Evolutionary conservation across 2,797 vertebrate genomes (phyloP).

Genomic region (Setipinna tenuifilis): DNA sequence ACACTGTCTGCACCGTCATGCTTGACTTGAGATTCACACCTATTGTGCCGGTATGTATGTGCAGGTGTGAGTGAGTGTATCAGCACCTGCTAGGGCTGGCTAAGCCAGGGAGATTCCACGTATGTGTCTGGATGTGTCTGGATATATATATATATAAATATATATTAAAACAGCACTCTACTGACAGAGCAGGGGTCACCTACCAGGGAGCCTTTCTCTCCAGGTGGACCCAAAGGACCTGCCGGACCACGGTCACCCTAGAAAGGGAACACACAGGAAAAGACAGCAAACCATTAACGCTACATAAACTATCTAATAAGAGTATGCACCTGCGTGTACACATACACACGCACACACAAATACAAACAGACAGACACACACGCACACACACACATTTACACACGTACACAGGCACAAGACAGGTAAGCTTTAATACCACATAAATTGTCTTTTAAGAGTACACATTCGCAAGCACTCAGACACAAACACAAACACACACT

Average conservation of each 20-base stretch:
- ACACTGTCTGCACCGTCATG: background rate
- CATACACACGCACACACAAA: no score
- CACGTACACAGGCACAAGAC: no score
- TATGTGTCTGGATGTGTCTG: background rate
- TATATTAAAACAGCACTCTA: background rate
- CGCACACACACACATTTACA: no score
- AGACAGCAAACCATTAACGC: conserved; percentile 29
- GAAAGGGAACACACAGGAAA: conserved; percentile 42
- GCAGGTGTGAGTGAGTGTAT: background rate
- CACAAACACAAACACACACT: no score
- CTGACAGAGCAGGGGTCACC: conserved; percentile 54
- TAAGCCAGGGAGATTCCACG: background rate
- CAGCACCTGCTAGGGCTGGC: background rate
- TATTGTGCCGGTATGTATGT: background rate
- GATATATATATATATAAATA: no score
- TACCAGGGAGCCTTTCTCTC: conserved; percentile 89
- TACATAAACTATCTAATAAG: no score
- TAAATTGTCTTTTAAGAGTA: no score
- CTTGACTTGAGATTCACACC: background rate
- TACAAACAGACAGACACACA: no score
- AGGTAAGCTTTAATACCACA: no score
- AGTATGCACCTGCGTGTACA: no score
- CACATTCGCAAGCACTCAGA: no score
- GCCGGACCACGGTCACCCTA: conserved; percentile 92
- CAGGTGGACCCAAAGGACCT: conserved; percentile 86